Evolutionary conservation across 2,113 vertebrate species (phyloP).

Genomic region (Helogale parvula): DNA sequence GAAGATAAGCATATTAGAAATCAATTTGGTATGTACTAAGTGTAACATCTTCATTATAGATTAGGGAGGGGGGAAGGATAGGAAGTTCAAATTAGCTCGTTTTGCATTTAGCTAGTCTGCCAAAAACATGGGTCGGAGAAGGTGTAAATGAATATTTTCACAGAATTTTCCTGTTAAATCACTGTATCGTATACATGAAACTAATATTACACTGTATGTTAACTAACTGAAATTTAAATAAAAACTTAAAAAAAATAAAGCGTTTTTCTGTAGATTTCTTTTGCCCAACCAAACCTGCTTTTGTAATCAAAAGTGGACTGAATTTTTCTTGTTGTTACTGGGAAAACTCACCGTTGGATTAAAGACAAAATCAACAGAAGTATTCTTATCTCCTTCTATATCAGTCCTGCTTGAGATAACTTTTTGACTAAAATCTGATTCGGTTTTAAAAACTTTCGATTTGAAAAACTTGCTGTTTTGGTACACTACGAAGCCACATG

Average conservation of each 20-base stretch:
- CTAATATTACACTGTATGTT: background rate
- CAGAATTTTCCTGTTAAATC: background rate
- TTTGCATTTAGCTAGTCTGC: slow-evolving; percentile 34
- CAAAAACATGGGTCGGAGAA: background rate
- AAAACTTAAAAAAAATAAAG: background rate
- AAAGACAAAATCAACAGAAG: slow-evolving; percentile 69
- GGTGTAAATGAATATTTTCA: background rate
- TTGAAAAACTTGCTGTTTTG: slow-evolving; percentile 83
- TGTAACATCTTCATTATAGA: background rate
- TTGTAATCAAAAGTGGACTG: background rate
- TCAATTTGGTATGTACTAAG: background rate
- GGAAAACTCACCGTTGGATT: slow-evolving; percentile 74
- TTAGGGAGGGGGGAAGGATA: background rate
- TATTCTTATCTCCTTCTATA: background rate
- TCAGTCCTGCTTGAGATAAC: slow-evolving; percentile 63
- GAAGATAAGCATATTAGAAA: background rate
- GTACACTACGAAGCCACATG: slow-evolving; percentile 82
- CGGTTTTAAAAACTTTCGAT: slow-evolving; percentile 66
- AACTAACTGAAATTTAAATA: background rate
- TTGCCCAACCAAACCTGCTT: background rate
- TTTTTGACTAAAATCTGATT: slow-evolving; percentile 56
- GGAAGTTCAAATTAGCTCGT: slow-evolving; percentile 42
- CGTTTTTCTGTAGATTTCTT: background rate
- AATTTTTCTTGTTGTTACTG: background rate
- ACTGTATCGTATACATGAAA: background rate